phyloP scores from a whole-genome alignment of 2,113 vertebrate species.

The Chunga burmeisteri region DNA sequence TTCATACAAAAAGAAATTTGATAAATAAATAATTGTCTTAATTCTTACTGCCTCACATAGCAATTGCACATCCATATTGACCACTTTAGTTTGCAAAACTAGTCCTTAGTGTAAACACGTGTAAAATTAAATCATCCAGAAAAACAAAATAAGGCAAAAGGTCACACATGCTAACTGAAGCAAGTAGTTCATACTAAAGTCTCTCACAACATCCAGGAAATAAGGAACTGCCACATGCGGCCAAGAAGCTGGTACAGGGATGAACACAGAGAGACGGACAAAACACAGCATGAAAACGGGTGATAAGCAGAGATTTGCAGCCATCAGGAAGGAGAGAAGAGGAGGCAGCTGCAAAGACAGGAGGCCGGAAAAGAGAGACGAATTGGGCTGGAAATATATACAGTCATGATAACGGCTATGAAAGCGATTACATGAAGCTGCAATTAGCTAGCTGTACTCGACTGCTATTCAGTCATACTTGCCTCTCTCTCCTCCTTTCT shows the following conservation, averaged over 20 bases:
- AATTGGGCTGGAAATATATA: conserved; percentile 68
- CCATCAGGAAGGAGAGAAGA: conserved; percentile 66
- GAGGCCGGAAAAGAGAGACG: conserved; percentile 56
- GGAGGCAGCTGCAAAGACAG: conserved; percentile 73
- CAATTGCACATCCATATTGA: conserved; percentile 53
- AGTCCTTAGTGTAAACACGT: conserved; percentile 55
- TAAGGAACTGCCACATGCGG: background rate
- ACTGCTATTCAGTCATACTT: conserved; percentile 32
- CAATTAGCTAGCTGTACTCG: conserved; percentile 32
- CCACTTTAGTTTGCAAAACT: conserved; percentile 57
- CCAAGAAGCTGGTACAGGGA: conserved; percentile 34
- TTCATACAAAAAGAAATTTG: conserved; percentile 45
- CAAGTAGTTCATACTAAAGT: conserved; percentile 19
- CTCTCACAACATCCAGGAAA: conserved; percentile 32
- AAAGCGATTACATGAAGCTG: conserved; percentile 48
- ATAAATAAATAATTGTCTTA: conserved; percentile 70
- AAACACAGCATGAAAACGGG: conserved; percentile 71
- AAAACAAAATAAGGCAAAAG: conserved; percentile 67
- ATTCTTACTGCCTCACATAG: conserved; percentile 54
- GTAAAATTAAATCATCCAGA: conserved; percentile 68
- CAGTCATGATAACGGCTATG: conserved; percentile 1
- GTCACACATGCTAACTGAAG: conserved; percentile 28
- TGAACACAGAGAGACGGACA: conserved; percentile 68
- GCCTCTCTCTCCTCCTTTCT: conserved; percentile 18
- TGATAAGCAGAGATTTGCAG: conserved; percentile 74